Evolutionary conservation across 2,113 vertebrate species (phyloP), one percentile per base, ranked within the genome.

Genomic region (Cinclus cinclus): DNA sequence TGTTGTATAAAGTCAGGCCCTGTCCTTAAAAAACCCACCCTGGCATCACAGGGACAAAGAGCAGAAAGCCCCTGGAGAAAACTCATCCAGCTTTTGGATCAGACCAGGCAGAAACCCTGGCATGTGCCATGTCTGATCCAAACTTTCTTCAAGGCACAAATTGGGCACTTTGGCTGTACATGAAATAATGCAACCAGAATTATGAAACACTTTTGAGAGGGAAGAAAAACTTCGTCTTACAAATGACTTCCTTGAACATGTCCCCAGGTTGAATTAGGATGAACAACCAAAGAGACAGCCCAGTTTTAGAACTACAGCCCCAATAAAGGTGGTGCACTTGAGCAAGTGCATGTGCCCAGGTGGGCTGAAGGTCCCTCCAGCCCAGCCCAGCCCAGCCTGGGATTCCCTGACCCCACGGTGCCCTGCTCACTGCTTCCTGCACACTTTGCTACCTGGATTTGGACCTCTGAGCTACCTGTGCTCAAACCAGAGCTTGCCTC

Each of bases 11-110:
- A 75, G 41, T 10, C 24, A 39, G 10, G 4, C 9, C 25, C 52
- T 70, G 52, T 15, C 56, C 79, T 63, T 50, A 13, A 21, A 33
- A 82, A 33, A 4, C 16, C 23, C 44, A 31, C 47, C 31, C 30
- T 13, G 44, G 12, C 5, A 4, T 2, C 5, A 0, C 4, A 25
- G 47, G 53, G 52, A 41, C 42, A 63, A 37, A 24, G 0, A 22
- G 22, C 33, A 55, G 60, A 12, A 20, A 70, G 24, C 5, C 76
- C 50, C 52, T 30, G 47, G 47, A 50, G 35, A 15, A 59, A 81
- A 28, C 4, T 11, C 17, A 2, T 24, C 28, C 23, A 42, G 53
- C 19, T 20, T 53, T 75, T 35, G 11, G 35, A 44, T 74, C 41
- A 64, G 52, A 31, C 23, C 10, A 4, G 31, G 77, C 73, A 84